These are phyloP conservation scores for Triplophysa tibetana DNA, from an alignment of 2,113 vertebrate genomes.

Conservation along the genomic window DNA sequence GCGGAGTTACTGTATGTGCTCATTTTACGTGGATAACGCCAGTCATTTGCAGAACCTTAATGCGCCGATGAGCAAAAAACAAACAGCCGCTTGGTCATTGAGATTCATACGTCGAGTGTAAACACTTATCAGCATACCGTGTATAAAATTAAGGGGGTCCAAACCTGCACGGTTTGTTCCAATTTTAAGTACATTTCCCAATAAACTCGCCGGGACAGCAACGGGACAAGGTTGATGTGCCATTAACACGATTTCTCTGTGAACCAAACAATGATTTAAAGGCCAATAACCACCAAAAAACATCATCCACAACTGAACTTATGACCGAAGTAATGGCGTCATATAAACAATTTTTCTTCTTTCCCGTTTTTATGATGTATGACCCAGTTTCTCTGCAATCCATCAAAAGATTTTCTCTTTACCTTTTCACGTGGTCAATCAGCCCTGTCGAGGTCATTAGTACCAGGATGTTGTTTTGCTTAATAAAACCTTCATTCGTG, in stretches of 20 bases:
- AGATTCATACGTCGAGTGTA: no score
- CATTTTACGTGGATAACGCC: neutral
- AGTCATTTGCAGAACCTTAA: neutral
- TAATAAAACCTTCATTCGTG: constrained; percentile 36
- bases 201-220: no score
- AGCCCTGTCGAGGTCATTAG: constrained; percentile 37
- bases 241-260: constrained; percentile 15
- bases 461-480: constrained; percentile 37
- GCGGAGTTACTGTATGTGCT: neutral
- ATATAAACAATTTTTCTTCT: neutral
- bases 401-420: constrained; percentile 1
- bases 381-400: neutral
- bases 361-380: neutral
- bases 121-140: no score
- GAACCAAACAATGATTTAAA: constrained; percentile 20
- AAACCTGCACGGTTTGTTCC: no score
- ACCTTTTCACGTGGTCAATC: neutral
- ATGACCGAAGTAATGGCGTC: no score
- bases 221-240: neutral
- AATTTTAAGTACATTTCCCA: no score
- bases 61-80: neutral
- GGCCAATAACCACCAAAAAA: constrained; percentile 13
- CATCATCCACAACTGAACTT: neutral
- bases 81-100: neutral
- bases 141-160: no score